Evolutionary conservation across 2,113 vertebrate genomes (phyloP).

Genomic region (Xiphias gladius): DNA sequence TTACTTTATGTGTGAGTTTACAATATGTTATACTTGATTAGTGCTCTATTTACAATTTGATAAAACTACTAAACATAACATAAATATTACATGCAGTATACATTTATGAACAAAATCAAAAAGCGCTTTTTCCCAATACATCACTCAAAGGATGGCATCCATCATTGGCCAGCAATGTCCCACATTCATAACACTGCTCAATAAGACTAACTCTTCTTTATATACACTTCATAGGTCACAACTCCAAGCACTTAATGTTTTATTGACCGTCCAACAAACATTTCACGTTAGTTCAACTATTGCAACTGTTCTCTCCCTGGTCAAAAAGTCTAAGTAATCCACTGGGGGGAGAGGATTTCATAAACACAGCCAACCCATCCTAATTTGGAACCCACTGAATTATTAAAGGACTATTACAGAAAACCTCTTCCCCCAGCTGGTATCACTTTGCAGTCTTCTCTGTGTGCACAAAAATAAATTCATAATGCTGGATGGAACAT

Average conservation of each 20-base stretch:
- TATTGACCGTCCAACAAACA: slow-evolving; percentile 39
- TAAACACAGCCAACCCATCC: neutral
- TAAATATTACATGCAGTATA: slow-evolving; percentile 68
- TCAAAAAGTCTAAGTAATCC: slow-evolving; percentile 4
- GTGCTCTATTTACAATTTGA: slow-evolving; percentile 68
- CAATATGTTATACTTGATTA: slow-evolving; percentile 67
- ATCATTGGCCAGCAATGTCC: slow-evolving; percentile 84
- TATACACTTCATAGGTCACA: slow-evolving; percentile 54
- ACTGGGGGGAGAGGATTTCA: neutral
- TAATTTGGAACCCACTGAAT: slow-evolving; percentile 37
- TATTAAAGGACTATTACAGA: slow-evolving; percentile 38
- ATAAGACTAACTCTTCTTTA: slow-evolving; percentile 42
- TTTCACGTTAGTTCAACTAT: slow-evolving; percentile 65
- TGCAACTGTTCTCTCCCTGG: slow-evolving; percentile 27
- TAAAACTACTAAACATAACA: slow-evolving; percentile 68
- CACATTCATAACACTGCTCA: slow-evolving; percentile 59
- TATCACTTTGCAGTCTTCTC: slow-evolving; percentile 9
- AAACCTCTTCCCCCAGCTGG: slow-evolving; percentile 35
- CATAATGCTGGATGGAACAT: slow-evolving; percentile 20
- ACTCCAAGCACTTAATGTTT: slow-evolving; percentile 13
- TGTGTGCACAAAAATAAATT: slow-evolving; percentile 33
- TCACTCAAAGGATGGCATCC: slow-evolving; percentile 63
- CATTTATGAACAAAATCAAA: slow-evolving; percentile 52
- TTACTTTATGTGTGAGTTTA: slow-evolving; percentile 48
- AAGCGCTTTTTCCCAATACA: slow-evolving; percentile 18